Evolutionary conservation across 37 sponge, comb jelly and placozoan genomes (phyloP), one percentile per base, ranked within the genome.

Genomic region (Spongilla lacustris): DNA sequence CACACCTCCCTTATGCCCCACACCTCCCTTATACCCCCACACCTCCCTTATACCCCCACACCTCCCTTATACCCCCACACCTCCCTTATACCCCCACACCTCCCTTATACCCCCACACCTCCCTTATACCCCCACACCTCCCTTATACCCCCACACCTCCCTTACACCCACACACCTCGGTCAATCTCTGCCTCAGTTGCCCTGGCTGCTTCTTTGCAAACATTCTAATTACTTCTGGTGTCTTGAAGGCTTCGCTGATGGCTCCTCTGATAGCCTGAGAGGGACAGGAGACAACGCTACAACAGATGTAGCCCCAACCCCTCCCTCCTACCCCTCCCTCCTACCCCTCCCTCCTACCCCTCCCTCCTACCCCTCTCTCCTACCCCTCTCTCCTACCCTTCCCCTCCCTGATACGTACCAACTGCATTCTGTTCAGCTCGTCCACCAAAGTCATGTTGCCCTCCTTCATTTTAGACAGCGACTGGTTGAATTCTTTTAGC

Each of bases 131-230:
- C 19, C 14, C 28, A 37, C 38, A 33, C 49, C 12, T 11, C 11
- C 13, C 17, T 9, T 11, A n/a, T n/a, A n/a, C n/a, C n/a, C n/a
- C n/a, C n/a, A n/a, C n/a, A n/a, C n/a, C n/a, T n/a, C n/a, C n/a
- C 32, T 4, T 4, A 48, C 21, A 13, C 66, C 26, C 2, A 36
- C 38, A 28, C 76, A 96, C 92, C 69, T 98, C 96, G 17, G 90
- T 72, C 9, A 98, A 77, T 77, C 95, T 78, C 35, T 93, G 88
- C 74, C 99, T 80, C 46, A 98, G 91, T 81, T 98, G 99, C 21
- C 94, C 97, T 21, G 99, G 99, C 66, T 98, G 97, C 69, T 93
- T 89, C 90, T 97, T 97, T 25, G 99, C 95, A 89, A 98, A 98
- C 73, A 98, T 78, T 46, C 99, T 81, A 28, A 98, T 97, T 28